Evolutionary conservation across 2,797 vertebrate genomes (phyloP), one percentile per base, ranked within the genome.

Genomic region (Mareca strepera): DNA sequence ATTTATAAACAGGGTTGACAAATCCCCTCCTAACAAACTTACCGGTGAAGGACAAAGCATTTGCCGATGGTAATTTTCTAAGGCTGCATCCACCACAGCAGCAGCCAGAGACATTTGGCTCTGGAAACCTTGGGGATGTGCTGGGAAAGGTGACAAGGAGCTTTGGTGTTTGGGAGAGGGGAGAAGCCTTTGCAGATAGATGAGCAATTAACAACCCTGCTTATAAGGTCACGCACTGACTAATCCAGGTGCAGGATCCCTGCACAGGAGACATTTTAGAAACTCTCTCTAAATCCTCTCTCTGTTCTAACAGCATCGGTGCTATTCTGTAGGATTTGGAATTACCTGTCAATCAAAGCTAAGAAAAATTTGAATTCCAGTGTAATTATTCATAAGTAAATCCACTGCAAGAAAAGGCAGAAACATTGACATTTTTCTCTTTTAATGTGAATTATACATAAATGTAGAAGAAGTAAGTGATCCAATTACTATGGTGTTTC

Each of bases 301-400:
- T 96, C 80, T 93, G 53, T 93, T 94, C 94, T 96, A 93, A 88
- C 17, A 3, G 83, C 12, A 6, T 80, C 25, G 4, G 86, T 94
- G 95, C 67, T 96, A 50, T 95, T 96, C 96, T 96, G 91, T 91
- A 74, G 93, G 91, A 88, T 96, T 96, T 96, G 95, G 97, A 96
- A 96, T 94, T 91, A 92, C 75, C 90, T 94, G 81, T 88, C 96
- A 93, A 11, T 97, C 96, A 96, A 68, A 93, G 73, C 82, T 95
- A 52, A 90, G 91, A 55, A 94, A 96, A 96, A 92, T 29, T 46
- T 87, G 63, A 88, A 94, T 94, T 94, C 78, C 64, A 70, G 31
- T 80, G 81, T 92, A 94, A 96, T 97, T 97, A 96, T 97, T 97
- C 96, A 89, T 74, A 95, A 94, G 67, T 94, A 96, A 97, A 97